Evolutionary conservation across 1,140 invertebrate genomes (phyloP).

Genomic region (Carposina sasakii): DNA sequence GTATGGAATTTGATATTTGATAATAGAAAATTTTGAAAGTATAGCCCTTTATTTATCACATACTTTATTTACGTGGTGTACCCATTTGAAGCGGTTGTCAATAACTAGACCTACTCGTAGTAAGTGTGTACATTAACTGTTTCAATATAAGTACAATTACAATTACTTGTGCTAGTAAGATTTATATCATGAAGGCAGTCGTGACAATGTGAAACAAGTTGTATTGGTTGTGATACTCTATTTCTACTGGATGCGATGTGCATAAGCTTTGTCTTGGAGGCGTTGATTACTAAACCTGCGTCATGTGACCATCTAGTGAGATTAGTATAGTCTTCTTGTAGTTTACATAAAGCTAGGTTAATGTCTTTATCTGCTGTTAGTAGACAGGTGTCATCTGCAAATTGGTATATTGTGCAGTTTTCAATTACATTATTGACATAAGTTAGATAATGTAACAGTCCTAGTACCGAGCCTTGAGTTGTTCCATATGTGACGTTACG

Average conservation of each 20-base stretch:
- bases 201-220: not conserved
- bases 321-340: not conserved
- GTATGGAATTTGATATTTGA: too few species aligned
- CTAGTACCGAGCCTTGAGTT: constrained; percentile 2
- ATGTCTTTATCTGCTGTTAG: not conserved
- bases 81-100: too few species aligned
- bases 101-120: too few species aligned
- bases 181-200: too few species aligned
- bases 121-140: too few species aligned
- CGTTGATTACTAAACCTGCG: constrained; percentile 1
- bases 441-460: not conserved
- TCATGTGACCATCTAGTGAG: not conserved
- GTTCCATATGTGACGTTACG: too few species aligned
- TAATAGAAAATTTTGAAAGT: too few species aligned
- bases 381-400: constrained; percentile 2
- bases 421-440: constrained; percentile 3
- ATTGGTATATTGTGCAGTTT: not conserved
- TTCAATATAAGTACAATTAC: too few species aligned
- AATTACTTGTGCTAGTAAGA: too few species aligned
- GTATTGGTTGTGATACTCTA: not conserved
- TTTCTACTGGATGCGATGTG: not conserved
- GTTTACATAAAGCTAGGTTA: not conserved
- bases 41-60: too few species aligned
- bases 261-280: not conserved
- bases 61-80: too few species aligned